Base-by-base conservation (phyloP, 2,113 vertebrate species). In the Danionella cerebrum region DNA sequence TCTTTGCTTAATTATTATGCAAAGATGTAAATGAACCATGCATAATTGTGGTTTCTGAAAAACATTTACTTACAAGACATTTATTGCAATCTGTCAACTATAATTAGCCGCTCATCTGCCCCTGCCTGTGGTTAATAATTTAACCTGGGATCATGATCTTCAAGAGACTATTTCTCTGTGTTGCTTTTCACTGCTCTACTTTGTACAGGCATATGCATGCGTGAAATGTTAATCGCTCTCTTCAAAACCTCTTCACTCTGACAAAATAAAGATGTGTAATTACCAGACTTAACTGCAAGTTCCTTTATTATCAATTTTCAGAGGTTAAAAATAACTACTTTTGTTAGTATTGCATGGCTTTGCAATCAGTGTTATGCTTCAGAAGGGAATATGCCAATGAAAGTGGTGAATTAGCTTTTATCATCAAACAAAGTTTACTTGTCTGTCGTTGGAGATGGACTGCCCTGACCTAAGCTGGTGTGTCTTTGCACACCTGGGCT, bases 81-180 rank as follows among this genome's bases (percentile, higher is more conserved):
- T 84, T 84, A 83, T 82, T 81, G 78, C 78, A 83, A 62, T 66
- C 60, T 76, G 74, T 57, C 70, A 72, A 60, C 60, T 66, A 47
- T 83, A 85, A 85, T 85, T 85, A 84, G 79, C 77, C 80, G 78
- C 82, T 82, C 70, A 67, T 72, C 62, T 76, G 80, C 80, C 79
- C 79, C 72, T 79, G 73, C 79, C 79, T 70, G 80, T 85, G 85
- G 85, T 86, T 85, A 83, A 83, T 84, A 81, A 84, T 85, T 81
- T 80, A 68, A 69, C 72, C 65, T 78, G 66, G 67, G 77, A 74
- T 81, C 76, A 76, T 71, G 76, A 73, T 70, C 78, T 81, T 79
- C 72, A 82, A 65, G 78, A 57, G 73, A 58, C 52, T 85, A 84
- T 79, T 79, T 75, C 14, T 59, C 76, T 74, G 73, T 75, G 74